Percentiles rank a stretch among this genome's conserved stretches.
These are phyloP conservation scores for Lithodes maja DNA, from an alignment of 2,888 invertebrate genomes.

Conservation along the genomic window DNA sequence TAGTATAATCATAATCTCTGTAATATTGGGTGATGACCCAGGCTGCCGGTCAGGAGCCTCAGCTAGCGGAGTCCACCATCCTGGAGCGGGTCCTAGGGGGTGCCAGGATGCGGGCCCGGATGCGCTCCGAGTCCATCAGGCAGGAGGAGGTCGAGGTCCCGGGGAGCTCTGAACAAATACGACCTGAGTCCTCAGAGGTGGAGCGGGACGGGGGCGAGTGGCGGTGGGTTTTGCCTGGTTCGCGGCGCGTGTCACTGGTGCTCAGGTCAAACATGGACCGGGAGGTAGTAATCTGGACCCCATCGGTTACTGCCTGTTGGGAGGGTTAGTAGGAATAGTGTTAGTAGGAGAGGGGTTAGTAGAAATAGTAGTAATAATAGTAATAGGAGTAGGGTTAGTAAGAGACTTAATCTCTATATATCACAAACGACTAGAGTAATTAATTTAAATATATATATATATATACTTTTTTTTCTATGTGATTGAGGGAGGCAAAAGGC, in stretches of 20 bases:
- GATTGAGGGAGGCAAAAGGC: no score
- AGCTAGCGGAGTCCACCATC: slow-evolving; percentile 40
- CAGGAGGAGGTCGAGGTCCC: background rate
- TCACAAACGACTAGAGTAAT: no score
- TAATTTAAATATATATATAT: no score
- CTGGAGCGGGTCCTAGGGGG: background rate
- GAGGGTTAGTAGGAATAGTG: background rate
- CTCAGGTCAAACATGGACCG: slow-evolving; percentile 63
- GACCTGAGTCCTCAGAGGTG: slow-evolving; percentile 54
- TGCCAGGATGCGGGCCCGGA: slow-evolving; percentile 29
- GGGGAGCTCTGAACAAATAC: background rate
- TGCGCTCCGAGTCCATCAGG: slow-evolving; percentile 25
- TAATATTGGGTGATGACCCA: no score
- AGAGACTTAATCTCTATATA: no score
- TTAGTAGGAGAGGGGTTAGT: background rate
- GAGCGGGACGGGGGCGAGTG: slow-evolving; percentile 50
- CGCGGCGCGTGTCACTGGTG: slow-evolving; percentile 43
- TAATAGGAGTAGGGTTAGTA: background rate
- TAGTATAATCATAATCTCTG: no score
- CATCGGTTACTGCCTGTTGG: slow-evolving; percentile 48
- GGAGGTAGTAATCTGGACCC: slow-evolving; percentile 59
- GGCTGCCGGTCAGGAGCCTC: background rate
- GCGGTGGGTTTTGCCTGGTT: slow-evolving; percentile 11
- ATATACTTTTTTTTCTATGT: no score
- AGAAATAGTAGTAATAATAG: background rate